phyloP scores from a whole-genome alignment of 2,888 invertebrate species.

The Neoaliturus tenellus region DNA sequence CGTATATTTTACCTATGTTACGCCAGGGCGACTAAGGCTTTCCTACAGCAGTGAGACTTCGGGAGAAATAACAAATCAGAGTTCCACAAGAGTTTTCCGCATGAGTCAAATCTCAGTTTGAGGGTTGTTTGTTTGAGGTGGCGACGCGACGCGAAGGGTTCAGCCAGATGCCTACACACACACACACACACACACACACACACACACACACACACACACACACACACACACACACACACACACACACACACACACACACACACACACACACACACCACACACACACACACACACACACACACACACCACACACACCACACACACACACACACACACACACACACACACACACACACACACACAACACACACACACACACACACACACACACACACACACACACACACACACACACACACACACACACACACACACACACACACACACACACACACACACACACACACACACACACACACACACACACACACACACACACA shows the following conservation, averaged over 20 bases:
- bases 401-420: background rate
- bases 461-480: background rate
- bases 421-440: background rate
- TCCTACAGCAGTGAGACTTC: too few species aligned
- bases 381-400: background rate
- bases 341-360: background rate
- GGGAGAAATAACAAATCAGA: too few species aligned
- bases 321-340: background rate
- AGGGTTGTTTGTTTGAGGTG: constrained; percentile 25
- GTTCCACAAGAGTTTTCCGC: too few species aligned
- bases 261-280: too few species aligned
- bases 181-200: too few species aligned
- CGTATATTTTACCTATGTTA: too few species aligned
- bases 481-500: background rate
- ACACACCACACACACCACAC: background rate
- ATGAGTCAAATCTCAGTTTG: background rate
- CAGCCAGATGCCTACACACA: too few species aligned
- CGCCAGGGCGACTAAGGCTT: too few species aligned
- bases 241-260: too few species aligned
- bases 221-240: too few species aligned
- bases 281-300: too few species aligned
- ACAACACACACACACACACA: background rate
- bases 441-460: background rate
- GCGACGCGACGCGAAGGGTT: background rate
- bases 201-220: too few species aligned